A percentile compares a stretch with the other conserved stretches of the same genome.
Evolutionary conservation across 2,888 invertebrate genomes (phyloP).

Genomic region (Heliconius charithonia): DNA sequence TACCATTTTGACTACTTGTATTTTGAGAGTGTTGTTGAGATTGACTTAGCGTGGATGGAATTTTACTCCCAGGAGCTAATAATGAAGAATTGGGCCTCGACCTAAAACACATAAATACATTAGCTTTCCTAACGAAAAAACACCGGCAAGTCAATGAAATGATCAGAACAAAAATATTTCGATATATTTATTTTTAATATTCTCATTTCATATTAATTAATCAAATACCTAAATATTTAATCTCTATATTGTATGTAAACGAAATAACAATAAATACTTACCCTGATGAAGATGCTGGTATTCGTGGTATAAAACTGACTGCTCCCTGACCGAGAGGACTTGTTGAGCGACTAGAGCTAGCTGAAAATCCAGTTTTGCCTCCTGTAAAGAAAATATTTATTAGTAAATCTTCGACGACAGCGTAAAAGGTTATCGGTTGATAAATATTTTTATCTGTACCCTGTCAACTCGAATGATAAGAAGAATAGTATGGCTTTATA

Average conservation of each 20-base stretch:
- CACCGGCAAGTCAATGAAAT: too few relatives aligned
- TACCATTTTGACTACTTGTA: slow-evolving; percentile 79
- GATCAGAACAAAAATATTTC: too few relatives aligned
- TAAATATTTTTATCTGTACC: slow-evolving; percentile 42
- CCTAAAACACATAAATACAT: slow-evolving; percentile 57
- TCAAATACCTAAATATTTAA: neutral
- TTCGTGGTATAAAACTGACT: slow-evolving; percentile 78
- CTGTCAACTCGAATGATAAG: slow-evolving; percentile 39
- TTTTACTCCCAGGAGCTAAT: slow-evolving; percentile 80
- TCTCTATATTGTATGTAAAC: neutral
- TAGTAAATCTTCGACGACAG: slow-evolving; percentile 21
- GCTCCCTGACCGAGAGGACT: slow-evolving; percentile 80
- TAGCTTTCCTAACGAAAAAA: neutral
- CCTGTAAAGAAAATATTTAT: slow-evolving; percentile 62
- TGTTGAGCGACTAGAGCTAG: slow-evolving; percentile 85
- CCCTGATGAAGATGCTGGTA: slow-evolving; percentile 85
- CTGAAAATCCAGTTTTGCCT: slow-evolving; percentile 76
- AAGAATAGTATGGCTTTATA: slow-evolving; percentile 52
- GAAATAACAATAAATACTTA: slow-evolving; percentile 51
- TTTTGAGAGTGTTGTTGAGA: slow-evolving; percentile 74
- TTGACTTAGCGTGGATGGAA: slow-evolving; percentile 74
- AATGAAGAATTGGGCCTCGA: slow-evolving; percentile 81
- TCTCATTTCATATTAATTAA: too few relatives aligned
- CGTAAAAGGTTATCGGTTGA: slow-evolving; percentile 32
- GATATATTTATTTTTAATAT: too few relatives aligned